A percentile compares a stretch with the other conserved stretches of the same genome.
phyloP scores from a whole-genome alignment of 1,140 invertebrate genomes.

The Halesus radiatus region DNA sequence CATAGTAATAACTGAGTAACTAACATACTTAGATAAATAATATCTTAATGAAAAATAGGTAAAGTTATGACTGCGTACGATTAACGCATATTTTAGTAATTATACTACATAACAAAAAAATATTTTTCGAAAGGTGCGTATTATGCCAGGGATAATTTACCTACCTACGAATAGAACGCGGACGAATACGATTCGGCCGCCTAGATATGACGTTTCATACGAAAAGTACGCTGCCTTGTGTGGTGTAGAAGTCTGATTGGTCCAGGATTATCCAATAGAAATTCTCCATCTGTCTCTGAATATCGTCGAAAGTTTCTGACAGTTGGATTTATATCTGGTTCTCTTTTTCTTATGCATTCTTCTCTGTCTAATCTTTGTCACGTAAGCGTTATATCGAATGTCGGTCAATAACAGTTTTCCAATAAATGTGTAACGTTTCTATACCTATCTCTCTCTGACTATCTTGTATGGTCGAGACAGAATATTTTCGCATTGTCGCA shows the following conservation, averaged over 20 bases:
- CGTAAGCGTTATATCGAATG: not conserved
- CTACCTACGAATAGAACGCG: constrained; percentile 31
- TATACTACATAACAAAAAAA: not conserved
- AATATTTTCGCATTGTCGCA: not conserved
- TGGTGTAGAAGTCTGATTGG: constrained; percentile 46
- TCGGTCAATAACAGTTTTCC: not conserved
- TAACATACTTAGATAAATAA: no score
- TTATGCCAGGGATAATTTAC: not conserved
- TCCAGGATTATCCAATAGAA: constrained; percentile 43
- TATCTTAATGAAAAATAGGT: no score
- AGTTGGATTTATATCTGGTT: not conserved
- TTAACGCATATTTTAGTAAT: not conserved
- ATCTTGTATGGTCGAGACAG: not conserved
- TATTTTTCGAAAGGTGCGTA: not conserved
- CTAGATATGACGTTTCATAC: constrained; percentile 36
- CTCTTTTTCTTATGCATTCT: not conserved
- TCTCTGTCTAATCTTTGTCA: no score
- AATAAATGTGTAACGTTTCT: constrained; percentile 5
- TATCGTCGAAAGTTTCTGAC: not conserved
- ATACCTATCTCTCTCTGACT: not conserved
- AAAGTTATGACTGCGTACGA: no score
- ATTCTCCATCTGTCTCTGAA: constrained; percentile 47
- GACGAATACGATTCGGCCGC: constrained; percentile 29
- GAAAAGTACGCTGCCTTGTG: constrained; percentile 30
- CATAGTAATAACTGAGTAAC: no score